Evolutionary conservation across 2,113 vertebrate species (phyloP), one percentile per base, ranked within the genome.

Genomic region (Hymenochirus boettgeri): DNA sequence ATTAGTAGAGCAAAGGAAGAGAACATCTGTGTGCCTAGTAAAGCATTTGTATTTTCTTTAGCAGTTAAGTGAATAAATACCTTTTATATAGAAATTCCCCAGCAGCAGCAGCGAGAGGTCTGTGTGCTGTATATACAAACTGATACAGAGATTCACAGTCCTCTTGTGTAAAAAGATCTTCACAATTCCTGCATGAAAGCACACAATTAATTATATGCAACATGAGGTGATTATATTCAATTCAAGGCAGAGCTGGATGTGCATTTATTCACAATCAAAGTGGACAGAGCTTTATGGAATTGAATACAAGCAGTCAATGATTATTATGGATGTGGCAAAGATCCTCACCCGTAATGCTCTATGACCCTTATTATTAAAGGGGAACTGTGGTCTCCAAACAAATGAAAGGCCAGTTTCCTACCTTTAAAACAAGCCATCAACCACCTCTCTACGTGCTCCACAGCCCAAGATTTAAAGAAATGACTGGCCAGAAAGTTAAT

Each of bases 61-160:
- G n/a, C n/a, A n/a, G n/a, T n/a, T n/a, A n/a, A n/a, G n/a, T n/a
- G n/a, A n/a, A n/a, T n/a, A n/a, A n/a, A n/a, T n/a, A 95, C 94
- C 87, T 89, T 37, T 71, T 84, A 55, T 85, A 92, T 26, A 96
- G 84, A 66, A 96, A 85, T 81, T 96, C 90, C n/a, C 92, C 94
- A 22, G 92, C 91, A 19, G 86, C 79, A 57, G 79, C 76, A 2
- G 94, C 92, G 4, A 96, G 79, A 0, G 92, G 91, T 26, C 93
- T 89, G 76, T 95, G 87, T 17, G 89, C 84, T 4, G 87, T 76
- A 73, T 91, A 96, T 70, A 95, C 94, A 73, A 92, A 82, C 76
- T 79, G 88, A 75, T 89, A 87, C 69, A 95, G 74, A 11, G 65
- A 82, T 75, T 88, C 80, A 77, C 85, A 89, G 77, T 95, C 92